Evolutionary conservation across 2,113 vertebrate species (phyloP).

Genomic region (Enhydra lutris): DNA sequence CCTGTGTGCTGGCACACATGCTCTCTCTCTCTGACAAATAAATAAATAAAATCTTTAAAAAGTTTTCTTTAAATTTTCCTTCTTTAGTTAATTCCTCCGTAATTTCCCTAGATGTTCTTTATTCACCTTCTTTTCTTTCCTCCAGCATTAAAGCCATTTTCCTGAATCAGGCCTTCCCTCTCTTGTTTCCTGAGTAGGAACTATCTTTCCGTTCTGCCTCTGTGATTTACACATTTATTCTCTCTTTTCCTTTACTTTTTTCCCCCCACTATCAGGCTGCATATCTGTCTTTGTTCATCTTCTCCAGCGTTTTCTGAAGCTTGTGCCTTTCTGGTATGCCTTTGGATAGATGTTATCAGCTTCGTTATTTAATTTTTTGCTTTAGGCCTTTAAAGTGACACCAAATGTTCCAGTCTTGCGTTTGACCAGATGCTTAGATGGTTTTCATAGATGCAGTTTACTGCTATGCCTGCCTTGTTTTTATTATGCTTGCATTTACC

Average conservation of each 20-base stretch:
- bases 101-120: neutral
- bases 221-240: neutral
- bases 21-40: no score
- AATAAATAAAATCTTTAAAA: no score
- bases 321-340: neutral
- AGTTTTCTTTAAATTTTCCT: neutral
- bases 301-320: neutral
- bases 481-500: neutral
- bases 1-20: neutral
- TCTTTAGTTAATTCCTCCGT: neutral
- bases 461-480: neutral
- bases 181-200: neutral
- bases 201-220: neutral
- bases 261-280: neutral
- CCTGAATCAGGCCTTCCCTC: neutral
- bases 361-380: neutral
- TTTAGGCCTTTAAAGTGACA: neutral
- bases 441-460: neutral
- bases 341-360: neutral
- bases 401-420: neutral
- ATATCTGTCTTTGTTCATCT: neutral
- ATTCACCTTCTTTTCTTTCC: neutral
- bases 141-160: neutral
- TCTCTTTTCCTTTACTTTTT: neutral
- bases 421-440: neutral